These are phyloP conservation scores for Tragulus kanchil DNA, from an alignment of 2,113 vertebrate genomes.

Conservation along the genomic window DNA sequence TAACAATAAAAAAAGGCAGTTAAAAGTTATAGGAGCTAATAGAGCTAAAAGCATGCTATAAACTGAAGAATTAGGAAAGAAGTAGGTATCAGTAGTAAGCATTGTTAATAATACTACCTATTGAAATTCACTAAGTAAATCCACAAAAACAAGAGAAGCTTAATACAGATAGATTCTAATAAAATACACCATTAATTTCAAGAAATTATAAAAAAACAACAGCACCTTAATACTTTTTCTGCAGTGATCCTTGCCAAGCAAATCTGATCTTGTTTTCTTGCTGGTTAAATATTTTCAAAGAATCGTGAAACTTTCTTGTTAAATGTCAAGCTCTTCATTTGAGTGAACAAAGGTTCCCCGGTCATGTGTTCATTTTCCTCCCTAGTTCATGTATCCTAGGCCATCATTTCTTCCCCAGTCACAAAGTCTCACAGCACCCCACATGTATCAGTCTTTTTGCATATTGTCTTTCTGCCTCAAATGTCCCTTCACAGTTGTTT, in stretches of 20 bases:
- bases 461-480: not conserved
- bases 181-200: constrained; percentile 48
- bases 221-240: not conserved
- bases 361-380: not conserved
- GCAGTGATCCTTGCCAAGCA: constrained; percentile 26
- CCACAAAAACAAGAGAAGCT: not conserved
- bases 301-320: not conserved
- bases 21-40: not conserved
- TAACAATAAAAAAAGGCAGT: not conserved
- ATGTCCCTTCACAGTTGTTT: too few species aligned
- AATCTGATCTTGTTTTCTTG: not conserved
- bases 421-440: not conserved
- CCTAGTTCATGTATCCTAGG: not conserved
- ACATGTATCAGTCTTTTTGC: not conserved
- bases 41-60: not conserved
- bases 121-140: constrained; percentile 20
- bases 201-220: not conserved
- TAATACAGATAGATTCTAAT: constrained; percentile 10
- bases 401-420: not conserved
- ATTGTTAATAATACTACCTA: not conserved
- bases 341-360: not conserved
- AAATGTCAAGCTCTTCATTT: not conserved
- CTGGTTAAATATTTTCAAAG: constrained; percentile 29
- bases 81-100: not conserved
- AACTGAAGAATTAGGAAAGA: not conserved